These are phyloP conservation scores for Acropora yongei DNA, from an alignment of 64 coral and sea anemone species.

Conservation along the genomic window DNA sequence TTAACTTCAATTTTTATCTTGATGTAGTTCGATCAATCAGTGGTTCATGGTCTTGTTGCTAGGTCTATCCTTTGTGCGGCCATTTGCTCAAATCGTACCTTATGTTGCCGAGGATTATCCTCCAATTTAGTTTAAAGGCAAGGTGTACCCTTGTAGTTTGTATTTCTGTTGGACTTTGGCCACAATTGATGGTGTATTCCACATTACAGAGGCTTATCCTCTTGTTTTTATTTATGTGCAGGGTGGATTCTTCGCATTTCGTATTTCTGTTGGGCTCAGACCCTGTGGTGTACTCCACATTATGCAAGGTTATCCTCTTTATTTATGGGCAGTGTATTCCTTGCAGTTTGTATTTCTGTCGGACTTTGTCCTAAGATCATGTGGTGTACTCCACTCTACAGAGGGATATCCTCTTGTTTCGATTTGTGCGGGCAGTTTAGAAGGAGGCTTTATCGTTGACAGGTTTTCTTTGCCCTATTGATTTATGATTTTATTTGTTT, in stretches of 20 bases:
- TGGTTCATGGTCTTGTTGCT: no score
- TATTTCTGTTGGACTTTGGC: neutral
- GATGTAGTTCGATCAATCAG: no score
- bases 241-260: neutral
- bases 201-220: neutral
- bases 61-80: no score
- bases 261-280: neutral
- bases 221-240: neutral
- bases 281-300: slow-evolving; percentile 2
- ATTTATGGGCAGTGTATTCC: neutral
- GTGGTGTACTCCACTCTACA: slow-evolving; percentile 6
- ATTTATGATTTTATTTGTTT: neutral
- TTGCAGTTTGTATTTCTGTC: neutral
- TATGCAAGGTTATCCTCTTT: neutral
- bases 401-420: neutral
- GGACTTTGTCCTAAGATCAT: slow-evolving; percentile 3
- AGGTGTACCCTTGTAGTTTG: neutral
- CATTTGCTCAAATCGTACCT: no score
- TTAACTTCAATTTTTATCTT: no score
- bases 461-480: slow-evolving; percentile 9
- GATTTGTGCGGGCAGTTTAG: neutral
- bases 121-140: neutral
- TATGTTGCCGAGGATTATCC: no score
- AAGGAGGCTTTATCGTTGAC: neutral
- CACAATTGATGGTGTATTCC: neutral